Conservation (phyloP, 2,888 invertebrate species). For the Acrobeloides nanus region DNA sequence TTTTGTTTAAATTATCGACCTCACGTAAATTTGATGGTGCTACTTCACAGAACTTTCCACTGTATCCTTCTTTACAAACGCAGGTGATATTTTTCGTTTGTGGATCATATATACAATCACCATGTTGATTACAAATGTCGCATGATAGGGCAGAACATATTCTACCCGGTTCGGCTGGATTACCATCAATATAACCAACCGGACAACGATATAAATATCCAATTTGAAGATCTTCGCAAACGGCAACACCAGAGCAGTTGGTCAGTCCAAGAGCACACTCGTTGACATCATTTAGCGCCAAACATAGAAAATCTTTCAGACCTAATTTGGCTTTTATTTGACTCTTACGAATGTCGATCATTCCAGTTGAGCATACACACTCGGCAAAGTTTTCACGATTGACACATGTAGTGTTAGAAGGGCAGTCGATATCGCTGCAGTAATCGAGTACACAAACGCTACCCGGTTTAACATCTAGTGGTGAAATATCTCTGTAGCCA, state of each 20-base stretch:
- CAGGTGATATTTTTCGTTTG: slow-evolving; percentile 43
- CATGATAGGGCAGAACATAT: slow-evolving; percentile 42
- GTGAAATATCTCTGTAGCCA: slow-evolving; percentile 46
- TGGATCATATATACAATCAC: slow-evolving; percentile 46
- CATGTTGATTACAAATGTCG: slow-evolving; percentile 48
- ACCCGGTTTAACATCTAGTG: slow-evolving; percentile 41
- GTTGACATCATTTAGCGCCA: slow-evolving; percentile 47
- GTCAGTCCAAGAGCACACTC: slow-evolving; percentile 52
- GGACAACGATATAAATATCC: slow-evolving; percentile 52
- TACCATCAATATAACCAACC: slow-evolving; percentile 43
- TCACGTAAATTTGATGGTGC: no score
- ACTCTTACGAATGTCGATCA: slow-evolving; percentile 61
- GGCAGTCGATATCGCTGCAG: slow-evolving; percentile 63
- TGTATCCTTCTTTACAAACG: slow-evolving; percentile 39
- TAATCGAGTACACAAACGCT: slow-evolving; percentile 46
- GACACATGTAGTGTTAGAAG: slow-evolving; percentile 80
- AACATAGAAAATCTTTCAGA: slow-evolving; percentile 38
- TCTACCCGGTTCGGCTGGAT: slow-evolving; percentile 43
- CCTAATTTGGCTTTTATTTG: slow-evolving; percentile 42
- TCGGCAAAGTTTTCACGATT: slow-evolving; percentile 82
- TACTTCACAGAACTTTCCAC: slow-evolving; percentile 38
- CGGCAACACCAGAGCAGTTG: slow-evolving; percentile 52
- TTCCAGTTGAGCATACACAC: slow-evolving; percentile 82
- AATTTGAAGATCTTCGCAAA: slow-evolving; percentile 45
- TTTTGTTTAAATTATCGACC: no score